Conservation (phyloP, 2,113 vertebrate genomes). For the Origma solitaria region DNA sequence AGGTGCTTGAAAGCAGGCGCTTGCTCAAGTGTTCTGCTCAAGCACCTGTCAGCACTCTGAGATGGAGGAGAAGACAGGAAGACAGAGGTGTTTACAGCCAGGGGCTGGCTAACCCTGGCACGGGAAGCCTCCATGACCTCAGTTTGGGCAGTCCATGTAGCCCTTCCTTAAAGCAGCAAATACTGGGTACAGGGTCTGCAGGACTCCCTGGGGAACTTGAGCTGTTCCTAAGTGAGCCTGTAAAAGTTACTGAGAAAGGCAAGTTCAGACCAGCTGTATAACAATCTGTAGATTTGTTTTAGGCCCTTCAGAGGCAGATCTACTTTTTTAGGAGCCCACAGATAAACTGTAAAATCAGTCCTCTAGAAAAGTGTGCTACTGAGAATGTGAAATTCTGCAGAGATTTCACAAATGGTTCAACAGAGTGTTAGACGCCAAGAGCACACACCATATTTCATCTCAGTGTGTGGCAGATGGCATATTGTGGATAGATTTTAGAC, state of each 20-base stretch:
- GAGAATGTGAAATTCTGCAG: not conserved
- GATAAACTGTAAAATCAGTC: not conserved
- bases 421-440: not conserved
- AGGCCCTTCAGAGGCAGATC: not conserved
- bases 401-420: constrained; percentile 21
- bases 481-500: constrained; percentile 12
- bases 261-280: not conserved
- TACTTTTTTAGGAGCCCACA: not conserved
- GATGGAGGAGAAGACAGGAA: not conserved
- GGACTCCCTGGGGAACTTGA: not conserved
- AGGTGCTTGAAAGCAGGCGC: not conserved
- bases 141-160: not conserved
- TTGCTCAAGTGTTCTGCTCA: not conserved
- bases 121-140: not conserved
- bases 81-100: not conserved
- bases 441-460: constrained; percentile 25
- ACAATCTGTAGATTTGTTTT: not conserved
- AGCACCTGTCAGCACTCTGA: not conserved
- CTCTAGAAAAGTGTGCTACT: not conserved
- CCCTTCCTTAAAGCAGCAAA: not conserved
- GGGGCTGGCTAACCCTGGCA: not conserved
- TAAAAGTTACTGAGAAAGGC: not conserved
- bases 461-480: constrained; percentile 12
- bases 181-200: not conserved
- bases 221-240: not conserved